Conservation (phyloP, 2,797 vertebrate species). For the Silurus lanzhouensis region DNA sequence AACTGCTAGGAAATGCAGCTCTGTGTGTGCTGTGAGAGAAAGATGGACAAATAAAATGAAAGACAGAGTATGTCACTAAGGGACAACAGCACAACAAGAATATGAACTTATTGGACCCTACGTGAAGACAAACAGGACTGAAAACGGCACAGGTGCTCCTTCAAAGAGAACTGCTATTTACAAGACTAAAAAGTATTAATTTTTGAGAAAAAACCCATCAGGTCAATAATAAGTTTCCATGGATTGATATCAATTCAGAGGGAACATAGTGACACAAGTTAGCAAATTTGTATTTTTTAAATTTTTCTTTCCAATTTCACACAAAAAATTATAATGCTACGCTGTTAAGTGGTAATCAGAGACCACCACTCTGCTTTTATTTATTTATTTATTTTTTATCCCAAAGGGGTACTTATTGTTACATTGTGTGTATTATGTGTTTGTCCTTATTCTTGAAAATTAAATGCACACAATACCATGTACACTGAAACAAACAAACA, state of each 20-base stretch:
- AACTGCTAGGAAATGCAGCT: background rate
- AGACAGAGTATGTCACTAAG: conserved; percentile 31
- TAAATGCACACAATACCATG: no score
- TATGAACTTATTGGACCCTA: conserved; percentile 32
- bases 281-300: background rate
- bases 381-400: no score
- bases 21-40: background rate
- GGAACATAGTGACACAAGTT: background rate
- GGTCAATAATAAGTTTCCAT: background rate
- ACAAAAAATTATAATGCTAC: background rate
- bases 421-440: no score
- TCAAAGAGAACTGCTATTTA: background rate
- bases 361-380: background rate
- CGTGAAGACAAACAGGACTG: conserved; percentile 31
- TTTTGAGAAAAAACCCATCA: background rate
- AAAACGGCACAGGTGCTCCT: background rate
- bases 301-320: background rate
- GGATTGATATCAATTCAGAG: background rate
- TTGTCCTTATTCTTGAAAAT: no score
- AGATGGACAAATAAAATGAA: background rate
- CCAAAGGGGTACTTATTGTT: background rate
- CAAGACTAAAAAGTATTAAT: background rate
- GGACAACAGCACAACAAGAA: conserved; percentile 29
- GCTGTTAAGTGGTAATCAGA: no score
- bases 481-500: no score